A percentile compares a stretch with the other conserved stretches of the same genome.
Evolutionary conservation across 2,888 invertebrate genomes (phyloP).

Genomic region (Strigamia transsilvanica): DNA sequence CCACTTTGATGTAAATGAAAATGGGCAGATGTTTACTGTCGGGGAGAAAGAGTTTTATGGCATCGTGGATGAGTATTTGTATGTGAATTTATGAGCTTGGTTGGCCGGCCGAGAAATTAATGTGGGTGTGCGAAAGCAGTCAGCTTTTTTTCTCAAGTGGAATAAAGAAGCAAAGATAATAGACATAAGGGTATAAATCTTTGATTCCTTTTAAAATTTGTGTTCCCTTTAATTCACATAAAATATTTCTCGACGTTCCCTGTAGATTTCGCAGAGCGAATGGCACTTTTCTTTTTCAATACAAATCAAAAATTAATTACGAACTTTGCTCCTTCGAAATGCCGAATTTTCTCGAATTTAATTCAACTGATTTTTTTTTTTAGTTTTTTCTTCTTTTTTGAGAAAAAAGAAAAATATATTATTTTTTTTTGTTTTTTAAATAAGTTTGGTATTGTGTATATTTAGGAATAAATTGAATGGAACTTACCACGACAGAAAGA

Average conservation of each 20-base stretch:
- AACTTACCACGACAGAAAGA: not conserved
- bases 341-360: not conserved
- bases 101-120: not conserved
- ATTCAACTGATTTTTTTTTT: not conserved
- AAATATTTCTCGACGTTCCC: not conserved
- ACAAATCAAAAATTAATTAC: conserved; percentile 34
- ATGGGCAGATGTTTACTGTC: conserved; percentile 10
- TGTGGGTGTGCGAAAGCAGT: conserved; percentile 27
- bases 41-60: not conserved
- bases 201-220: not conserved
- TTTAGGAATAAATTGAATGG: not conserved
- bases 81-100: conserved; percentile 6
- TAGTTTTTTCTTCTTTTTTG: not conserved
- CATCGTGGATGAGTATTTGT: conserved; percentile 5
- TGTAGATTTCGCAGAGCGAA: not conserved
- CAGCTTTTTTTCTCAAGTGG: not conserved
- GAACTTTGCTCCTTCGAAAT: not conserved
- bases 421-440: not conserved
- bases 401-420: not conserved
- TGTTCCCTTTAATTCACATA: conserved; percentile 10
- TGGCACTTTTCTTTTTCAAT: conserved; percentile 2
- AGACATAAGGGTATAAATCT: conserved; percentile 16
- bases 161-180: conserved; percentile 17
- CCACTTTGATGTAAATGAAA: conserved; percentile 25
- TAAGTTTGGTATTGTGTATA: not conserved